phyloP scores from a whole-genome alignment of 2,113 vertebrate genomes.

The Mustela nigripes region DNA sequence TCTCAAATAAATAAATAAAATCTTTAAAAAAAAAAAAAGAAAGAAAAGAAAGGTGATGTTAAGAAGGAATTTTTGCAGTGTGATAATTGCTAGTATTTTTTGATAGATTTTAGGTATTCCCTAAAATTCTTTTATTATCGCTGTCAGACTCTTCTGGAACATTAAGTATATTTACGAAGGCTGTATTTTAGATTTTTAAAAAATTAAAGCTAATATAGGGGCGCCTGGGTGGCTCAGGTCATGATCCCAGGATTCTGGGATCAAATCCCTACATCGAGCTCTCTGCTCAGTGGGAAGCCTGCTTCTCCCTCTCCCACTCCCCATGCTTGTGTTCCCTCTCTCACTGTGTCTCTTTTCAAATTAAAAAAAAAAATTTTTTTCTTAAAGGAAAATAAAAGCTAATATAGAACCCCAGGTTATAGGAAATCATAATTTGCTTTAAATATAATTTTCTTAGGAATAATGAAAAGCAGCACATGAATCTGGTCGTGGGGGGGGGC shows the following conservation, averaged over 20 bases:
- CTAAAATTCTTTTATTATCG: not conserved
- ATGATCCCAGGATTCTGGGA: no score
- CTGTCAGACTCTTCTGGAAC: not conserved
- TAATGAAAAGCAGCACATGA: not conserved
- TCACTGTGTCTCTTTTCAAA: no score
- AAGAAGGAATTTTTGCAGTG: conserved; percentile 6
- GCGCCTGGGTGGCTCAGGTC: no score
- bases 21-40: no score
- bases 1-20: no score
- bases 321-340: no score
- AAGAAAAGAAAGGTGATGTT: not conserved
- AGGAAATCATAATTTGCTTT: conserved; percentile 27
- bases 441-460: conserved; percentile 33
- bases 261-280: no score
- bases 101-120: not conserved
- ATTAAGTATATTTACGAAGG: conserved; percentile 57
- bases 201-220: conserved; percentile 8
- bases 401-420: conserved; percentile 4
- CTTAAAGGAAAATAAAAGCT: not conserved
- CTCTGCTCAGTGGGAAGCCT: no score
- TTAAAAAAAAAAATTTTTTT: not conserved
- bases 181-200: not conserved
- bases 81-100: conserved; percentile 13
- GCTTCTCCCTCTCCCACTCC: no score
- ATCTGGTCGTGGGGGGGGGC: not conserved